These are phyloP conservation scores for Tetramorium alpestre DNA, from an alignment of 1,140 invertebrate genomes.

Conservation along the genomic window DNA sequence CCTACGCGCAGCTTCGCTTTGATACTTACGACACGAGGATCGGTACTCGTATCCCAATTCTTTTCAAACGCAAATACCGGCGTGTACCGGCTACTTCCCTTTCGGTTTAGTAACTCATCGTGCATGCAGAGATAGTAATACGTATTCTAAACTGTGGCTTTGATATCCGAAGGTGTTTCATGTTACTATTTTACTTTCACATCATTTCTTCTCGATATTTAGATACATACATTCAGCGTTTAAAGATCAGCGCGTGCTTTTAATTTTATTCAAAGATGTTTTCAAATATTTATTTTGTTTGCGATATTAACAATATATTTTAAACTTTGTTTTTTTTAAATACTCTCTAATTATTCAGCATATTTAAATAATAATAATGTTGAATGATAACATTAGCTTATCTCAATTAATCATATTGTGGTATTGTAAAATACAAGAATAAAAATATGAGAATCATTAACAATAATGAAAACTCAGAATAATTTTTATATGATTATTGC, in stretches of 20 bases:
- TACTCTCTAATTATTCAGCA: neutral
- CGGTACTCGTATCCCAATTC: neutral
- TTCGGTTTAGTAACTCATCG: neutral
- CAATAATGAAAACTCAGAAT: neutral
- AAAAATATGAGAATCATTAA: neutral
- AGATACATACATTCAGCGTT: neutral
- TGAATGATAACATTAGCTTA: neutral
- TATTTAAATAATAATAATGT: neutral
- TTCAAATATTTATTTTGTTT: neutral
- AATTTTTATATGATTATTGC: neutral
- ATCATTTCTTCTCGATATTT: neutral
- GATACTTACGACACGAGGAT: constrained; percentile 13
- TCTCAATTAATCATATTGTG: neutral
- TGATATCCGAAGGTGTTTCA: neutral
- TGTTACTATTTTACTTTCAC: constrained; percentile 5
- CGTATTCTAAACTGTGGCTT: neutral
- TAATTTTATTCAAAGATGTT: neutral
- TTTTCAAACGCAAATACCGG: neutral
- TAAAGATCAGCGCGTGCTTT: neutral
- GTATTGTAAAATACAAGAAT: neutral
- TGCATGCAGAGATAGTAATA: neutral
- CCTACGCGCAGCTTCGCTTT: neutral
- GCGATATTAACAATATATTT: neutral
- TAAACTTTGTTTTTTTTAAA: neutral
- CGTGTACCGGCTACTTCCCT: neutral